Base-by-base conservation (phyloP, 2,113 vertebrate species). In the Anhinga anhinga region DNA sequence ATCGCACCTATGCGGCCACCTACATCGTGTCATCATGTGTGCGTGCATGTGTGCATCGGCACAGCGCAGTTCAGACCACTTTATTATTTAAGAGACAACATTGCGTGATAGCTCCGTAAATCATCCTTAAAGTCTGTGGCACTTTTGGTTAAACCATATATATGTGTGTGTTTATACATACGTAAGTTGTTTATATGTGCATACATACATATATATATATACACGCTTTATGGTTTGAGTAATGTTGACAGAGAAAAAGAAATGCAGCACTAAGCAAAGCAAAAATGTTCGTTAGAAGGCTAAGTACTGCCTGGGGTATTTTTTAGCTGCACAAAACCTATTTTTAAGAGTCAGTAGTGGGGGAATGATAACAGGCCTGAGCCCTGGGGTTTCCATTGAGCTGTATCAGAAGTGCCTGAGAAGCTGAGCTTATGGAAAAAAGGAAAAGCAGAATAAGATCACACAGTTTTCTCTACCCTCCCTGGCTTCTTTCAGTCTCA, bases 11-110 rank as follows among this genome's bases (percentile, higher is more conserved):
- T 18, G n/a, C 15, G 32, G 20, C 11, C 47, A 27, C 19, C 11
- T 32, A 32, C 19, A 3, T 29, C 0, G 2, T 23, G 20, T 30
- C 66, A 45, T 40, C 7, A 2, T 13, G 9, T 15, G 4, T 40
- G 38, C 18, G 18, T 30, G 34, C 18, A 3, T 23, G 25, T 27
- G 20, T 15, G 9, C 56, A 13, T 67, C 61, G 40, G 52, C 29
- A 14, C 15, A 38, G 32, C 1, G 1, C 40, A 18, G 47, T 30
- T 58, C 42, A 45, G 36, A 23, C 15, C 0, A 0, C 30, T 62
- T 62, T 53, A 22, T 36, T 32, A 42, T 40, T 4, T 55, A 38
- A 45, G 74, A 62, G 19, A 29, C 6, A n/a, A 62, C 71, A 44
- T 9, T 53, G 36, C 1, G 1, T 11, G 29, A 32, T 36, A 76